A percentile compares a stretch with the other conserved stretches of the same genome.
Evolutionary conservation across 2,113 vertebrate genomes (phyloP).

Genomic region (Phalacrocorax brasilianus): DNA sequence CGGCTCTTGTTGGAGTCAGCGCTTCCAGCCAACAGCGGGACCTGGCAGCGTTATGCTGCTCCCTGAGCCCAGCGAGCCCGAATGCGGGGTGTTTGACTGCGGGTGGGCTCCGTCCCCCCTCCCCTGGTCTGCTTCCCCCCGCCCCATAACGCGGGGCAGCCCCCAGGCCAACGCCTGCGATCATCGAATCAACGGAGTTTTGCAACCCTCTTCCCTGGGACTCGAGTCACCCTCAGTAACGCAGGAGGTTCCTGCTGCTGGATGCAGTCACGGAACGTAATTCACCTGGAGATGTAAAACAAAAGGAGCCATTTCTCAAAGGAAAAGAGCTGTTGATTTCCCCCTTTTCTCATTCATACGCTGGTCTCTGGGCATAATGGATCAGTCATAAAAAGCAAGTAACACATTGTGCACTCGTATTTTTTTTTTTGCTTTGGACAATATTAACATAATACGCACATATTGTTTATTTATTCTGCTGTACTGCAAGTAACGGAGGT

Average conservation of each 20-base stretch:
- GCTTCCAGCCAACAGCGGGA: too few species aligned
- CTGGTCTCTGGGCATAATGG: background rate
- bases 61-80: accelerated
- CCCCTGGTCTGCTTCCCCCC: background rate
- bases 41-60: accelerated
- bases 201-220: background rate
- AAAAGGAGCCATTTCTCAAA: background rate
- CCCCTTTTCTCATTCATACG: background rate
- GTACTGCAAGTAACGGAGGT: background rate
- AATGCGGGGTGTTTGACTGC: accelerated
- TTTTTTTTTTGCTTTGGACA: constrained; percentile 11
- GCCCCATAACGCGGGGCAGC: accelerated
- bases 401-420: background rate
- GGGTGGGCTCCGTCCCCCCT: background rate
- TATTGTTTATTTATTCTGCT: constrained; percentile 59
- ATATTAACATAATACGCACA: constrained; percentile 23
- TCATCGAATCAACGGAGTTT: background rate
- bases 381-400: constrained; percentile 13
- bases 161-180: accelerated
- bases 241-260: background rate
- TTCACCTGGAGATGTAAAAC: background rate
- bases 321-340: background rate
- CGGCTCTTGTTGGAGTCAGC: background rate
- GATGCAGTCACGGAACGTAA: background rate
- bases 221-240: accelerated